These are phyloP conservation scores for Lagria hirta DNA, from an alignment of 2,888 invertebrate species.

Conservation along the genomic window DNA sequence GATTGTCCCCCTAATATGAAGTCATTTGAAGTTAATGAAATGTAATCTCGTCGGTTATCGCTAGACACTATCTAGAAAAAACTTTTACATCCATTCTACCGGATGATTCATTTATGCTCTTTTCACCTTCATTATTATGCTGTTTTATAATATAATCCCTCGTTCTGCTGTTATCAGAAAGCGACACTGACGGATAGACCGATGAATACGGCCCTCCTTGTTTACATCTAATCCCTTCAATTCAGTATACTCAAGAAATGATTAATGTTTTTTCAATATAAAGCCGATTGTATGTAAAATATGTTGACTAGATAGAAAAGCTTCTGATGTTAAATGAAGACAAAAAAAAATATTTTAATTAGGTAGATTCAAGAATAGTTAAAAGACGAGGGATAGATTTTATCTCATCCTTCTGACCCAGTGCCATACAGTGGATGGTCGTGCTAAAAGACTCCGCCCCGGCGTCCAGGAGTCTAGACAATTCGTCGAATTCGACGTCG, in stretches of 20 bases:
- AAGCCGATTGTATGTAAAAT: conserved; percentile 3
- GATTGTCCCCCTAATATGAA: too few relatives aligned
- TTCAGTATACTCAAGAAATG: conserved; percentile 24
- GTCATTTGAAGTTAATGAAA: too few relatives aligned
- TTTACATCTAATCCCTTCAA: conserved; percentile 29
- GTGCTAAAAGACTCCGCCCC: conserved; percentile 43
- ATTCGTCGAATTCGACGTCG: conserved; percentile 45
- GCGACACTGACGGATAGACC: conserved; percentile 39
- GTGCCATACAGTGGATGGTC: conserved; percentile 40
- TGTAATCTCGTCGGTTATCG: too few relatives aligned
- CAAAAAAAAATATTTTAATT: too few relatives aligned
- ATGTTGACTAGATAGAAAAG: too few relatives aligned
- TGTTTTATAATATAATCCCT: conserved; percentile 36
- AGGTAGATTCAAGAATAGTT: too few relatives aligned
- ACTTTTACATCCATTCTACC: conserved; percentile 2
- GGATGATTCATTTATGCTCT: conserved; percentile 35
- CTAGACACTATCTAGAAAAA: too few relatives aligned
- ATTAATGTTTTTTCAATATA: conserved; percentile 30
- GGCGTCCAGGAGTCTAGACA: conserved; percentile 53
- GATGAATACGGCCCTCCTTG: conserved; percentile 32
- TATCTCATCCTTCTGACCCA: conserved; percentile 37
- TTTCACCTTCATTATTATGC: conserved; percentile 36
- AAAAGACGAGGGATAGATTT: too few relatives aligned
- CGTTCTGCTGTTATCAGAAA: conserved; percentile 35
- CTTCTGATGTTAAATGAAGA: too few relatives aligned